Evolutionary conservation across 1,140 invertebrate genomes (phyloP).

Genomic region (Coptotermes formosanus): DNA sequence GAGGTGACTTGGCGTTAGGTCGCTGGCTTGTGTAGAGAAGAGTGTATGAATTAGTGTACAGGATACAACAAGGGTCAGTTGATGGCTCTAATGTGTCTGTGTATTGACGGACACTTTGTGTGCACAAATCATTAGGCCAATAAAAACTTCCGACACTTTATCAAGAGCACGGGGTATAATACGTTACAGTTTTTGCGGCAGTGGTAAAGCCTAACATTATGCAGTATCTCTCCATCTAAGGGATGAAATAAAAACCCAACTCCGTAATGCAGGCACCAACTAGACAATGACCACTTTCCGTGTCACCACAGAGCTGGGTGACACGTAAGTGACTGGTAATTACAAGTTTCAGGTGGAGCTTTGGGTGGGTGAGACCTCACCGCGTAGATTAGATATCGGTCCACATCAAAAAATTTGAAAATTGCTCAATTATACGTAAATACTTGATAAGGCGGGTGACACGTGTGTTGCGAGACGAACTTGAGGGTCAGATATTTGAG

Average conservation of each 20-base stretch:
- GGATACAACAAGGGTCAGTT: no score
- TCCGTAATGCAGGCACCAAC: background rate
- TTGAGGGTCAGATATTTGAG: no score
- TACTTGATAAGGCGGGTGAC: no score
- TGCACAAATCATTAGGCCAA: constrained; percentile 1
- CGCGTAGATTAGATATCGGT: no score
- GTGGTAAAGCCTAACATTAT: background rate
- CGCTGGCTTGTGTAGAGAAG: no score
- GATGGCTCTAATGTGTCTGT: background rate
- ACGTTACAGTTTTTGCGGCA: background rate
- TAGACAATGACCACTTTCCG: background rate
- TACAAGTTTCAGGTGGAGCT: background rate
- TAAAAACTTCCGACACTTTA: constrained; percentile 9
- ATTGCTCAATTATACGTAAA: no score
- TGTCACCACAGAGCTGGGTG: background rate
- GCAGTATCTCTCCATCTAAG: background rate
- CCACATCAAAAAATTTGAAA: no score
- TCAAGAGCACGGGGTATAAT: background rate
- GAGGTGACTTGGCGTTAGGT: no score
- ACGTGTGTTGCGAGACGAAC: no score
- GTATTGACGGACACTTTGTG: background rate
- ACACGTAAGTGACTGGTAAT: background rate
- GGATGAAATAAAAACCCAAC: background rate
- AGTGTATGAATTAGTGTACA: no score
- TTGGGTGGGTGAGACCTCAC: no score